These are phyloP conservation scores for Lepilemur ruficaudatus DNA, from an alignment of 2,797 vertebrate genomes.

Conservation along the genomic window DNA sequence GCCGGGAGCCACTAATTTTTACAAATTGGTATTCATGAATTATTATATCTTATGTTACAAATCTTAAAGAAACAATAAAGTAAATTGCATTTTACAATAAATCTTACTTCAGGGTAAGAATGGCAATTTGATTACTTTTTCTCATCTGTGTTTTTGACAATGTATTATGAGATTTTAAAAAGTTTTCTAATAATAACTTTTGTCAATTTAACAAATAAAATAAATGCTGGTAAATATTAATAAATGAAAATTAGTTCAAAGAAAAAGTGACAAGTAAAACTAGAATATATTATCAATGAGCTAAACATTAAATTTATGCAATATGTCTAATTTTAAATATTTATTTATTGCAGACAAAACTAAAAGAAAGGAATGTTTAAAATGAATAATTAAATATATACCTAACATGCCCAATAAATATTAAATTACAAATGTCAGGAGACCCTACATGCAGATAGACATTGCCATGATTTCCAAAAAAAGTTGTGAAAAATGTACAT, in stretches of 20 bases:
- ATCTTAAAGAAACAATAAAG: conserved; percentile 83
- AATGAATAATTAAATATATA: background rate
- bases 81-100: conserved; percentile 80
- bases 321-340: background rate
- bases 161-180: conserved; percentile 37
- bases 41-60: conserved; percentile 81
- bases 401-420: background rate
- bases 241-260: background rate
- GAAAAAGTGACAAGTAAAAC: background rate
- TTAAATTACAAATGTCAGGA: background rate
- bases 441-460: background rate
- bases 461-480: background rate
- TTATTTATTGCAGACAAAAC: background rate
- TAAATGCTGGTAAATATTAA: background rate
- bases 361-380: background rate
- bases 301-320: background rate
- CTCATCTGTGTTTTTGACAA: conserved; percentile 62
- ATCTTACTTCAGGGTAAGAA: conserved; percentile 74
- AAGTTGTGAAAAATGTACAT: background rate
- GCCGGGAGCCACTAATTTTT: conserved; percentile 79
- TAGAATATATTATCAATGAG: background rate
- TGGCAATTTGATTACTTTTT: conserved; percentile 63
- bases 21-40: conserved; percentile 81
- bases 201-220: conserved; percentile 14
- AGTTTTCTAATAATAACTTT: background rate